Evolutionary conservation across 2,113 vertebrate species (phyloP).

Genomic region (Tenrec ecaudatus): DNA sequence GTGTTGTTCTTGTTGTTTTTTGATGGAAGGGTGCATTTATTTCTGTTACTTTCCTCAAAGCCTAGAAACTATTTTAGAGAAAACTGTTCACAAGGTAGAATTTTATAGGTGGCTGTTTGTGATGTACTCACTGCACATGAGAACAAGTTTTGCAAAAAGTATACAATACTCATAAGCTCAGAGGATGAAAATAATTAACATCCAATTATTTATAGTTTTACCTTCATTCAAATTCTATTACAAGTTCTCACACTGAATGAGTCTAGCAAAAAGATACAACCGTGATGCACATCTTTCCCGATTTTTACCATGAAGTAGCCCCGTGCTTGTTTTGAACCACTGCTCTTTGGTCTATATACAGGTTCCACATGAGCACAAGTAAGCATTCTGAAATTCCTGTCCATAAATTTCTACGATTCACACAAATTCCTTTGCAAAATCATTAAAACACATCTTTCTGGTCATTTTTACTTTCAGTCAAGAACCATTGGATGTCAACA

Average conservation of each 20-base stretch:
- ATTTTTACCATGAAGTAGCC: too few relatives aligned
- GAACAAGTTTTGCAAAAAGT: not conserved
- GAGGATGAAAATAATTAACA: not conserved
- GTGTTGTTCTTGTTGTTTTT: not conserved
- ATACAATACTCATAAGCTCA: not conserved
- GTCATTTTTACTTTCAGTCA: too few relatives aligned
- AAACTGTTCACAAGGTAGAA: not conserved
- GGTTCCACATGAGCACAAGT: too few relatives aligned
- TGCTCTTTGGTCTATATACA: too few relatives aligned
- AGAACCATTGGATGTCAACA: too few relatives aligned
- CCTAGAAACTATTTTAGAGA: not conserved
- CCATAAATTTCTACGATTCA: too few relatives aligned
- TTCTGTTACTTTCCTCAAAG: not conserved
- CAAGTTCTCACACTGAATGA: not conserved
- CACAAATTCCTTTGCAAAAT: too few relatives aligned
- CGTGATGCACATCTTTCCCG: too few relatives aligned
- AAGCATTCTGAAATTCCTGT: too few relatives aligned
- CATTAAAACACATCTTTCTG: too few relatives aligned
- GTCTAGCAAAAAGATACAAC: too few relatives aligned
- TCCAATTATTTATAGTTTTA: not conserved
- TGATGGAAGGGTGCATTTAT: not conserved
- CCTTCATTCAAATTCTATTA: not conserved
- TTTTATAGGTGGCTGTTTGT: not conserved
- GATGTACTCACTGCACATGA: not conserved
- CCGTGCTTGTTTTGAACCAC: too few relatives aligned